phyloP scores from a whole-genome alignment of 2,797 vertebrate genomes.

The Peromyscus attwateri region DNA sequence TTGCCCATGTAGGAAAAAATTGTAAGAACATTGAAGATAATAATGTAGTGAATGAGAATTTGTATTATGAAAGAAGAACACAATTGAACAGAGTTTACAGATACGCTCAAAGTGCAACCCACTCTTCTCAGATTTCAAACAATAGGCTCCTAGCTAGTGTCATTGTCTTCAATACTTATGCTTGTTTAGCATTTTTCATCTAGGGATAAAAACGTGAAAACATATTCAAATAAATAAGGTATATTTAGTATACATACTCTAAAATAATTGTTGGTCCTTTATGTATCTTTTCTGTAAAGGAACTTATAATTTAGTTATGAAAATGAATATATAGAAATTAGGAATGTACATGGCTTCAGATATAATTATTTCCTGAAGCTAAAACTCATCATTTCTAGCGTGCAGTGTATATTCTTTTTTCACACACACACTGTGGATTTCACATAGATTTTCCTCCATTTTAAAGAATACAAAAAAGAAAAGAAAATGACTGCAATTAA shows the following conservation, averaged over 20 bases:
- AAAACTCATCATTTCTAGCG: neutral
- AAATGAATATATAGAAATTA: conserved; percentile 25
- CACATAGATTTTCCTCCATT: neutral
- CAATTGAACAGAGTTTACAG: neutral
- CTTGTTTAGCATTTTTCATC: neutral
- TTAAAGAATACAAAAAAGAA: neutral
- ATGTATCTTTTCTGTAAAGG: neutral
- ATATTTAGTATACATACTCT: conserved; percentile 3
- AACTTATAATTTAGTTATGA: neutral
- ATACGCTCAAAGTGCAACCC: neutral
- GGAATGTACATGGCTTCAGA: neutral
- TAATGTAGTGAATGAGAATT: neutral
- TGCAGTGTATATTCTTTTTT: neutral
- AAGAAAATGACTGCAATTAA: neutral
- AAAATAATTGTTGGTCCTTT: neutral
- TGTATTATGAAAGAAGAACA: neutral
- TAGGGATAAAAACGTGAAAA: neutral
- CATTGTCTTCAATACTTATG: neutral
- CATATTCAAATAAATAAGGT: neutral
- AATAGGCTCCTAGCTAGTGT: neutral
- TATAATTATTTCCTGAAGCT: neutral
- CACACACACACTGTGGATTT: neutral
- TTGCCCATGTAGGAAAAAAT: neutral
- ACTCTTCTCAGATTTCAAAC: neutral
- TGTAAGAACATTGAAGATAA: neutral